Evolutionary conservation across 2,888 invertebrate species (phyloP).

Genomic region (Dusona sp.): DNA sequence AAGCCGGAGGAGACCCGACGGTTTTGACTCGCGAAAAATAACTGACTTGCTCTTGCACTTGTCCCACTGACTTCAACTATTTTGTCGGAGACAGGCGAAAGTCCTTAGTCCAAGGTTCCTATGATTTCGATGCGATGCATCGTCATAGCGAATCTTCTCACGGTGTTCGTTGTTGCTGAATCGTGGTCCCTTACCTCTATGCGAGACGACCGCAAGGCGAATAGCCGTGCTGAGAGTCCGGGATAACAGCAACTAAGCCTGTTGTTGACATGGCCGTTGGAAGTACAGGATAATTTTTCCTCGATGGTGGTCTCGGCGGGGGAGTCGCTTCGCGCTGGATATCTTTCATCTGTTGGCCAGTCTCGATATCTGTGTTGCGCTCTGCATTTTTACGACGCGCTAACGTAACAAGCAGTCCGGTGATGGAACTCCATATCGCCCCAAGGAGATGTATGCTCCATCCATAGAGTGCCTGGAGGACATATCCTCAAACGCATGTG

Average conservation of each 20-base stretch:
- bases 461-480: conserved; percentile 50
- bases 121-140: too few species aligned
- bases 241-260: conserved; percentile 20
- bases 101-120: too few species aligned
- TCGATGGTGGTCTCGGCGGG: neutral
- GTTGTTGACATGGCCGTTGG: neutral
- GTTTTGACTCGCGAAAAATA: too few species aligned
- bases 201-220: too few species aligned
- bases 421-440: conserved; percentile 52
- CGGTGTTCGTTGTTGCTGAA: too few species aligned
- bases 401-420: conserved; percentile 19
- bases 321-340: neutral
- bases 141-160: too few species aligned
- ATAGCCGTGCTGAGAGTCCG: conserved; percentile 27
- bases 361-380: conserved; percentile 2
- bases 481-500: conserved; percentile 44
- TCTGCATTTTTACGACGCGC: conserved; percentile 12
- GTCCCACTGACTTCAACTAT: too few species aligned
- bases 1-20: too few species aligned
- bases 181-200: too few species aligned
- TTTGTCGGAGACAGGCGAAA: too few species aligned
- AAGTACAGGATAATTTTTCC: neutral
- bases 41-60: too few species aligned
- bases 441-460: conserved; percentile 51
- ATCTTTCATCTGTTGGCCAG: neutral